Conservation (phyloP, 1,140 invertebrate species). For the Drosophila pectinifera region DNA sequence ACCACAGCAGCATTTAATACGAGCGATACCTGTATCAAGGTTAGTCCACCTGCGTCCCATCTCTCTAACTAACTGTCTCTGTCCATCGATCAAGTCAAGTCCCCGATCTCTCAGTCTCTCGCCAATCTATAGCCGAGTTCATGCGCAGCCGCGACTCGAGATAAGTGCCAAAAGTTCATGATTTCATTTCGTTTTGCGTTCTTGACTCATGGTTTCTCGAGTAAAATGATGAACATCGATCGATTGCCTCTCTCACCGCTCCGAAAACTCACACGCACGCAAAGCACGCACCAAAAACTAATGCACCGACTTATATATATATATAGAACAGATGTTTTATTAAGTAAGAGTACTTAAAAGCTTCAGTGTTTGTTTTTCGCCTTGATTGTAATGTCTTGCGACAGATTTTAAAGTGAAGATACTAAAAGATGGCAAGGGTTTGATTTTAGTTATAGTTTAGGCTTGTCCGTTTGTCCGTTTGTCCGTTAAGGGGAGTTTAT, state of each 20-base stretch:
- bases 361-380: neutral
- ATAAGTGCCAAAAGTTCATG: slow-evolving; percentile 35
- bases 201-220: slow-evolving; percentile 30
- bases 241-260: slow-evolving; percentile 21
- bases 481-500: neutral
- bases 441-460: no score
- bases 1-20: slow-evolving; percentile 80
- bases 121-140: slow-evolving; percentile 12
- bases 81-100: slow-evolving; percentile 5
- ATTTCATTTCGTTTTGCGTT: slow-evolving; percentile 49
- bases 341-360: neutral
- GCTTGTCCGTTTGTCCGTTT: neutral
- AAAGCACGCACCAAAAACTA: slow-evolving; percentile 8
- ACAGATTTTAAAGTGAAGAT: no score
- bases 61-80: slow-evolving; percentile 1
- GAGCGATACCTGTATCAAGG: slow-evolving; percentile 83
- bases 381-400: neutral
- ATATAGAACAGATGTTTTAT: neutral
- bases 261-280: slow-evolving; percentile 16
- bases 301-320: slow-evolving; percentile 14
- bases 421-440: no score
- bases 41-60: slow-evolving; percentile 39
- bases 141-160: slow-evolving; percentile 25
- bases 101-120: neutral
- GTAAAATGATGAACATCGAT: slow-evolving; percentile 29